Conservation (phyloP, 2,888 invertebrate genomes). For the Phaonia tiefii region DNA sequence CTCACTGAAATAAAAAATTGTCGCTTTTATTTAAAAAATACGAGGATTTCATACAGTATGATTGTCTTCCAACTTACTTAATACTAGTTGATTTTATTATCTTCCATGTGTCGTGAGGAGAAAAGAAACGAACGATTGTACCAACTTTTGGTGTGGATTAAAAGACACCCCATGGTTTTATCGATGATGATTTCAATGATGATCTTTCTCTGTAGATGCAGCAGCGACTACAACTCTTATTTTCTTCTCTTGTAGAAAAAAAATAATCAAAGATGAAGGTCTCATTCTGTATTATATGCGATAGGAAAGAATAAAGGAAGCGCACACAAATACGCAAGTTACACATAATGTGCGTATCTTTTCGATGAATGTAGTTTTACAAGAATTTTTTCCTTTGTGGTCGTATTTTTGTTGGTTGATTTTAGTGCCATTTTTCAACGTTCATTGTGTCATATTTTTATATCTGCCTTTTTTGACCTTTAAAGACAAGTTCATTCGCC, state of each 20-base stretch:
- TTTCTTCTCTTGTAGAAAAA: conserved; percentile 4
- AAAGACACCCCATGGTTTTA: conserved; percentile 66
- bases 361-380: conserved; percentile 32
- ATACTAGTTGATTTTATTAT: conserved; percentile 21
- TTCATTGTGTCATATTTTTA: conserved; percentile 25
- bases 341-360: conserved; percentile 54
- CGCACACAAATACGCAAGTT: conserved; percentile 37
- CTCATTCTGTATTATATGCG: conserved; percentile 39
- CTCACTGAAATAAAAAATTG: conserved; percentile 42
- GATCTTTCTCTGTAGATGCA: conserved; percentile 47
- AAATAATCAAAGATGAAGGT: conserved; percentile 25
- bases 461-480: conserved; percentile 57
- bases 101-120: conserved; percentile 25
- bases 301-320: conserved; percentile 1
- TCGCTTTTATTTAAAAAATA: conserved; percentile 45
- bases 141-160: conserved; percentile 62
- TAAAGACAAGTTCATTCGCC: too few species aligned
- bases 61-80: conserved; percentile 35
- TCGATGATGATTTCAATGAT: conserved; percentile 66
- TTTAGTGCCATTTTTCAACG: conserved; percentile 36
- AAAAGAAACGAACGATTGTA: not conserved
- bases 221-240: conserved; percentile 5
- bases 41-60: conserved; percentile 46
- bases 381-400: conserved; percentile 13
- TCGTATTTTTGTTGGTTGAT: conserved; percentile 18